Base-by-base conservation (phyloP, 2,888 invertebrate species). In the Xiphydria camelus region DNA sequence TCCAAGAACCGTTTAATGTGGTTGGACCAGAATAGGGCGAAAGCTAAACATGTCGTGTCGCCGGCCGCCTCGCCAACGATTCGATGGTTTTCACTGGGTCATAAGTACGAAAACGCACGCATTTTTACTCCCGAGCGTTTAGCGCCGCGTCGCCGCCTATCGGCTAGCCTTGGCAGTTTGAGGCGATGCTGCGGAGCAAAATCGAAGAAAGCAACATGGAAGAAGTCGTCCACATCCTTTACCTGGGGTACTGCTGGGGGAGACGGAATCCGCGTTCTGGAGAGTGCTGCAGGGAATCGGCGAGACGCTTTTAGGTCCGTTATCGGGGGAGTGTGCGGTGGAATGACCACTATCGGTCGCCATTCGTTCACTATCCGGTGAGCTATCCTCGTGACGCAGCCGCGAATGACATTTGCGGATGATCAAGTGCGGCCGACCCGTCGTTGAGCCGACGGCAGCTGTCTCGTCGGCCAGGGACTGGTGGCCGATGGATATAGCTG, bases 291-390 rank as follows among this genome's bases (percentile, higher is more conserved):
- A 79, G 2, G 79, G 81, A 43, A 85, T 84, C 6, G 88, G 91
- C 22, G 92, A 91, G 76, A 91, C 83, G 58, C 90, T 91, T 77
- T 91, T 92, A 38, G 89, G 89, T 18, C 91, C 91, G 50, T 80
- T 82, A 60, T 91, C 93, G 0, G 94, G 93, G 0, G 93, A 93
- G 73, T 94, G 93, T 34, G 91, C 91, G 14, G 93, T 93, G 59
- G 93, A 93, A 70, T 93, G 91, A 1, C 94, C 94, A 61, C 93
- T 94, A 70, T 94, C 94, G 77, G 80, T 90, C 64, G 91, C 86
- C 57, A 91, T 80, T 51, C 89, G 81, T 65, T 91, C 91, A 17
- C 91, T 91, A 66, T 92, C 92, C 4, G 92, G 92, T 53, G 91
- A 91, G 31, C 88, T 88, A 68, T 92, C 91, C 68, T 87, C 89